Percentiles rank a stretch among this genome's conserved stretches.
These are phyloP conservation scores for Ploceus nigricollis DNA, from an alignment of 2,113 vertebrate genomes.

Conservation along the genomic window DNA sequence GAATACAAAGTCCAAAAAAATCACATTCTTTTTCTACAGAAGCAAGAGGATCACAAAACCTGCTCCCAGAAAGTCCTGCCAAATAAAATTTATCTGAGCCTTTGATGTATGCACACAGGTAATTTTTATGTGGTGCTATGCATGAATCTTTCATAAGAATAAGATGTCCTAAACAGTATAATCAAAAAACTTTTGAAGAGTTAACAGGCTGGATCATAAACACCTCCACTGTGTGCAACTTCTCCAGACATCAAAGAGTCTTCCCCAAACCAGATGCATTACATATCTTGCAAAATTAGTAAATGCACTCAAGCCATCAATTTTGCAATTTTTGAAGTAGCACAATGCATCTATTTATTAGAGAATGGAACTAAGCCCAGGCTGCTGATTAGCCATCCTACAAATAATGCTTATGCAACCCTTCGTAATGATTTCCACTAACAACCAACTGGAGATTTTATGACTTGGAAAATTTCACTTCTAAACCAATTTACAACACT, in stretches of 20 bases:
- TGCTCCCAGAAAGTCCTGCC: not conserved
- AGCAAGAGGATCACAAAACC: not conserved
- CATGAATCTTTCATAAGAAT: not conserved
- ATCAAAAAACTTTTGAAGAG: not conserved
- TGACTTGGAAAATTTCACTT: constrained; percentile 25
- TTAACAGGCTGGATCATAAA: not conserved
- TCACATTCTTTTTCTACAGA: not conserved
- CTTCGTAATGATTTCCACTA: constrained; percentile 14
- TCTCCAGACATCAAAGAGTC: not conserved
- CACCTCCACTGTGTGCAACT: not conserved
- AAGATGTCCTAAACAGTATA: not conserved
- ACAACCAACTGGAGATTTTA: not conserved
- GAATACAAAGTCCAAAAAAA: not conserved
- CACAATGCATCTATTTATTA: constrained; percentile 40
- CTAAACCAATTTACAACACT: constrained; percentile 16
- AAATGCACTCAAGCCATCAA: constrained; percentile 32
- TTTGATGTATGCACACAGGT: not conserved
- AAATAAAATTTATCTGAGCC: not conserved
- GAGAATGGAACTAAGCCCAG: constrained; percentile 33
- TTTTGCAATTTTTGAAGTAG: constrained; percentile 23
- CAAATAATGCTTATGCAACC: constrained; percentile 46
- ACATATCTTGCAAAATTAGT: not conserved
- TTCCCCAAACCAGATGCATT: not conserved
- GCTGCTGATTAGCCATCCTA: constrained; percentile 13
- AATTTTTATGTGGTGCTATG: not conserved